Evolutionary conservation across 92 coral and sea anemone species (phyloP).

Genomic region (Parazoanthus darwini): DNA sequence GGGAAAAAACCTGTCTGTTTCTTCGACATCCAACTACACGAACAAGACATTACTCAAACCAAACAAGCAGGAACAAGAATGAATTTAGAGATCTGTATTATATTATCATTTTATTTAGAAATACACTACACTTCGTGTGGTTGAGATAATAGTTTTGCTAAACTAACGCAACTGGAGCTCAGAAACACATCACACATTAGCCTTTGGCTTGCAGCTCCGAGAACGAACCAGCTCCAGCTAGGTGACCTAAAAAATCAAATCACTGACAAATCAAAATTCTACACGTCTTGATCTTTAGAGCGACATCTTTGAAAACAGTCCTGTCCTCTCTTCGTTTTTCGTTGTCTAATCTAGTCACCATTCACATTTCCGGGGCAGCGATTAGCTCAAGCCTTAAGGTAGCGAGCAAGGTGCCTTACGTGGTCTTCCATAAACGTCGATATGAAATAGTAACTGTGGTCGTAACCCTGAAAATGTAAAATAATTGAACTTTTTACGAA

Average conservation of each 20-base stretch:
- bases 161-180: neutral
- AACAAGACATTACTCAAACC: neutral
- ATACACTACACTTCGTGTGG: neutral
- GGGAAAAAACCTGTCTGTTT: too few relatives aligned
- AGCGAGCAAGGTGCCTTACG: conserved; percentile 79
- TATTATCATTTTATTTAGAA: neutral
- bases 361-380: neutral
- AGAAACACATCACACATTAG: neutral
- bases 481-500: neutral
- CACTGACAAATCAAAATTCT: neutral
- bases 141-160: too few relatives aligned
- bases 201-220: neutral
- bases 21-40: too few relatives aligned
- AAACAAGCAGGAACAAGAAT: neutral
- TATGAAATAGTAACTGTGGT: conserved; percentile 87
- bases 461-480: conserved; percentile 73
- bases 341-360: neutral
- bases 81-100: too few relatives aligned
- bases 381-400: conserved; percentile 67
- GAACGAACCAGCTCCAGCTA: neutral
- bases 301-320: neutral
- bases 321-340: neutral
- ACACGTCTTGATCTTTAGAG: too few relatives aligned
- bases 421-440: conserved; percentile 92
- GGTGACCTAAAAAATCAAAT: neutral